These are phyloP conservation scores for Agrypnia vestita DNA, from an alignment of 1,140 invertebrate species.

Conservation along the genomic window DNA sequence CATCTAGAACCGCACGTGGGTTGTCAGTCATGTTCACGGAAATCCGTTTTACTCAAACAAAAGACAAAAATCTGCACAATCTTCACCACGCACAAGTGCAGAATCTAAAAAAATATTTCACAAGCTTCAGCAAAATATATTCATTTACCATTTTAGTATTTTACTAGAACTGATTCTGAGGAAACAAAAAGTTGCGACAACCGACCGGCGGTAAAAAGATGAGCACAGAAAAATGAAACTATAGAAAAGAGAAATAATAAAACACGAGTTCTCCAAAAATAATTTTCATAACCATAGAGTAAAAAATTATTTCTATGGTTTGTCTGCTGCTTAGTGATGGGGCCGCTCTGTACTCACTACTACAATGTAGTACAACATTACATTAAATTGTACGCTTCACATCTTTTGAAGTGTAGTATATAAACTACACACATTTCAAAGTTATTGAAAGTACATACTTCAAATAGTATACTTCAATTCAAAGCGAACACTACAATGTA, in stretches of 20 bases:
- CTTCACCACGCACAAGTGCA: neutral
- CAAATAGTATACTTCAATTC: too few species aligned
- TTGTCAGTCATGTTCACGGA: conserved; percentile 35
- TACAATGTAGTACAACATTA: too few species aligned
- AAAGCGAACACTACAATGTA: too few species aligned
- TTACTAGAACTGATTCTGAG: neutral
- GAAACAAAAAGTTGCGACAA: conserved; percentile 29
- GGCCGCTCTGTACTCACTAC: too few species aligned
- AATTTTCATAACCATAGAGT: too few species aligned
- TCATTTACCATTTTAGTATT: conserved; percentile 27
- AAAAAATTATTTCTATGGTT: too few species aligned
- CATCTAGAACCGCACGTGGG: conserved; percentile 54
- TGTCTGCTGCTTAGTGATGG: too few species aligned
- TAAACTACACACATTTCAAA: too few species aligned
- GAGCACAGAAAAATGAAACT: neutral
- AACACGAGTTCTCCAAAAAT: neutral
- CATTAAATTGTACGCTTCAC: too few species aligned
- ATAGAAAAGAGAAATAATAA: neutral
- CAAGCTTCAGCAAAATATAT: neutral
- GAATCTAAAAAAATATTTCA: neutral
- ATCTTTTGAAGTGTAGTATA: too few species aligned
- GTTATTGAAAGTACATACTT: too few species aligned
- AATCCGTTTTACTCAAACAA: neutral
- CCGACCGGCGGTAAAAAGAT: neutral
- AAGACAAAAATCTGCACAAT: neutral